phyloP scores from a whole-genome alignment of 2,113 vertebrate species.

The Riparia riparia region DNA sequence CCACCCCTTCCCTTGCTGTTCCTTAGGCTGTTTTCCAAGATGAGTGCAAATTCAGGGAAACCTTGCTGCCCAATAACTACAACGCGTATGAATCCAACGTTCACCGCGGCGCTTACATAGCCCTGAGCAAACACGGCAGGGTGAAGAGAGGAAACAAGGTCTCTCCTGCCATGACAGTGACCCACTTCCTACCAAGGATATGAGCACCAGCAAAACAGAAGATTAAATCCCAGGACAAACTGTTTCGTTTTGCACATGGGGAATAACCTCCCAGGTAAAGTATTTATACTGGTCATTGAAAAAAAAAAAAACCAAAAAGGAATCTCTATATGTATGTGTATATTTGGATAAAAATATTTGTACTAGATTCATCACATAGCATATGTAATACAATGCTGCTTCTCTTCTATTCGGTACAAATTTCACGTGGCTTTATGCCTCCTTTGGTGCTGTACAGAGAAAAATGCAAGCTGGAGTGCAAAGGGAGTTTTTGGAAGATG shows the following conservation, averaged over 20 bases:
- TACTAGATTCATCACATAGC: conserved; percentile 68
- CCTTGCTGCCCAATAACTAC: conserved; percentile 93
- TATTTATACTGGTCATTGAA: conserved; percentile 81
- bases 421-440: conserved; percentile 75
- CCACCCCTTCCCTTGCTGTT: not conserved
- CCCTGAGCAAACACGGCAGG: conserved; percentile 91
- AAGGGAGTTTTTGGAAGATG: conserved; percentile 56
- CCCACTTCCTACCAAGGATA: conserved; percentile 95
- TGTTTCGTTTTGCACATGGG: conserved; percentile 86
- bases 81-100: conserved; percentile 91
- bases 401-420: conserved; percentile 72
- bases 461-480: conserved; percentile 59
- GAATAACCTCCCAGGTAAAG: conserved; percentile 83
- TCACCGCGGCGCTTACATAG: conserved; percentile 87
- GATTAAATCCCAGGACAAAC: conserved; percentile 27
- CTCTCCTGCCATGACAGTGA: conserved; percentile 92
- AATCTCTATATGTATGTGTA: conserved; percentile 71
- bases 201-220: conserved; percentile 66
- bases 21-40: conserved; percentile 90
- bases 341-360: conserved; percentile 86
- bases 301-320: conserved; percentile 28
- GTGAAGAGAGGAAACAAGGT: conserved; percentile 91
- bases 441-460: conserved; percentile 62
- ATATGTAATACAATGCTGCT: conserved; percentile 81
- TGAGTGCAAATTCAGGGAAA: conserved; percentile 95